Conservation (phyloP, 1,140 invertebrate genomes). For the Saccostrea glomerata region DNA sequence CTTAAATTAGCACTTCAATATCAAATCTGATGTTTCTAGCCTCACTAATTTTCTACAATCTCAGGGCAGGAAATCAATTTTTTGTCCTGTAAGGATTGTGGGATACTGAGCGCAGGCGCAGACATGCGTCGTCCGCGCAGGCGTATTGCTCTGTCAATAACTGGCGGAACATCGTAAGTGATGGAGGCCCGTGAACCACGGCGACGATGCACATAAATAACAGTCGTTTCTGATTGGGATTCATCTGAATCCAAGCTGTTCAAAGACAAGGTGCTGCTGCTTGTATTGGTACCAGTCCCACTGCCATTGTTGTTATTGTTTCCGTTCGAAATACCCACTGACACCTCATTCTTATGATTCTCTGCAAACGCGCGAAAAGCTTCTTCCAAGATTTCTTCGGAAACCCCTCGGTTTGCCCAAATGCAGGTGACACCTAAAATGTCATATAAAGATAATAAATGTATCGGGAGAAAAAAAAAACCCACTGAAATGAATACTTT, state of each 20-base stretch:
- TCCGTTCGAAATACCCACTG: slow-evolving; percentile 25
- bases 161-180: slow-evolving; percentile 56
- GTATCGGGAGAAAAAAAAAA: too few relatives aligned
- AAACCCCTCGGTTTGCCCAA: slow-evolving; percentile 58
- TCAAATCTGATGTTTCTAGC: not conserved
- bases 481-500: too few relatives aligned
- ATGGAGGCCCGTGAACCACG: slow-evolving; percentile 57
- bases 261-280: slow-evolving; percentile 52
- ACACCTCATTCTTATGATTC: slow-evolving; percentile 40
- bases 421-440: slow-evolving; percentile 56
- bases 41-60: slow-evolving; percentile 52
- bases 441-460: not conserved
- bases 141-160: slow-evolving; percentile 56
- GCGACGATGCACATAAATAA: slow-evolving; percentile 55
- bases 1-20: not conserved
- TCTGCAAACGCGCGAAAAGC: slow-evolving; percentile 50
- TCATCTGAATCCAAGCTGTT: slow-evolving; percentile 59
- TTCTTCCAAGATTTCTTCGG: slow-evolving; percentile 57
- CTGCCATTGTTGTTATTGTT: slow-evolving; percentile 40
- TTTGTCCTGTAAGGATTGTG: slow-evolving; percentile 35
- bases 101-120: slow-evolving; percentile 54
- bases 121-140: slow-evolving; percentile 57
- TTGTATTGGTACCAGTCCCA: slow-evolving; percentile 27
- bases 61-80: slow-evolving; percentile 54
- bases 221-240: slow-evolving; percentile 58